Conservation (phyloP, 1,140 invertebrate species). For the Rhopalosiphum maidis region DNA sequence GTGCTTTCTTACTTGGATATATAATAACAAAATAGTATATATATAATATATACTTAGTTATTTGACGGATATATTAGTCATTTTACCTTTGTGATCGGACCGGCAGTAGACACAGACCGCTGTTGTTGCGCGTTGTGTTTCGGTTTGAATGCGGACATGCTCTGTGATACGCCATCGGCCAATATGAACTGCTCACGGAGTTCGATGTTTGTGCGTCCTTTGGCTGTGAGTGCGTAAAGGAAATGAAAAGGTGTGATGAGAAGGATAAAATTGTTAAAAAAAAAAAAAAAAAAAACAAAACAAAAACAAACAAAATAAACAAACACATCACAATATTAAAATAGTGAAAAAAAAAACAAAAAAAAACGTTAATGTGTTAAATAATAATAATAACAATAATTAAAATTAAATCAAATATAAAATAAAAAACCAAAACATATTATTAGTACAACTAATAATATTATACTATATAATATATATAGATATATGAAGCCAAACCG, state of each 20-base stretch:
- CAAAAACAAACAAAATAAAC: conserved; percentile 62
- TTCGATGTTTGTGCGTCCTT: conserved; percentile 99
- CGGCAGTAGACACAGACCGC: conserved; percentile 71
- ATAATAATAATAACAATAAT: conserved; percentile 5
- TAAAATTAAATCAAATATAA: background rate
- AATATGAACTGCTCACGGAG: conserved; percentile 98
- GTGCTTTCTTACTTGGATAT: conserved; percentile 53
- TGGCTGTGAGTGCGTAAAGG: conserved; percentile 71
- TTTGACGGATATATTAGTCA: conserved; percentile 62
- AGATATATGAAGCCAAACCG: conserved; percentile 43
- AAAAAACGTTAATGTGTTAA: conserved; percentile 10
- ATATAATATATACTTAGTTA: background rate
- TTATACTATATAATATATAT: background rate
- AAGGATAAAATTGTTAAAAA: conserved; percentile 46
- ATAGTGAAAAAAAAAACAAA: conserved; percentile 23
- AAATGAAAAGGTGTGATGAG: conserved; percentile 56
- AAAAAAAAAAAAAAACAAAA: conserved; percentile 56
- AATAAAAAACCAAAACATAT: background rate
- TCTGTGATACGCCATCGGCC: conserved; percentile 95
- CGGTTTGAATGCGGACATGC: conserved; percentile 94
- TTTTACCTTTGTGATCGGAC: conserved; percentile 90
- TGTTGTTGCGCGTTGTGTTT: conserved; percentile 82
- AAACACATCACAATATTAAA: conserved; percentile 60
- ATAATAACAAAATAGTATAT: conserved; percentile 13
- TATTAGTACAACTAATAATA: background rate